These are phyloP conservation scores for Henricia sp. DNA, from an alignment of 53 echinoderm and acorn worm species.

Conservation along the genomic window DNA sequence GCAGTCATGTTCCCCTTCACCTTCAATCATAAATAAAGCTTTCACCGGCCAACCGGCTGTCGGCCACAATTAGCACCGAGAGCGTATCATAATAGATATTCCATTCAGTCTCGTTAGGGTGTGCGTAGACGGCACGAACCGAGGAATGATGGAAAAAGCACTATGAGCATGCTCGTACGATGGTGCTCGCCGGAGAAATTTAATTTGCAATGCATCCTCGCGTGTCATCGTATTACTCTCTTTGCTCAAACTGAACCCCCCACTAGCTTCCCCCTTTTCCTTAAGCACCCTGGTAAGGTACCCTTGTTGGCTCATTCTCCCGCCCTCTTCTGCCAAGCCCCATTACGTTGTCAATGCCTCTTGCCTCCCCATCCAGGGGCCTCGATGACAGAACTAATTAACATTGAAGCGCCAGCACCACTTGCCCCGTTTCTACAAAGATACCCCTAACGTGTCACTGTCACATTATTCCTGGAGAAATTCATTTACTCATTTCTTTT, in stretches of 20 bases:
- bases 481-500: no score
- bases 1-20: no score
- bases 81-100: slow-evolving; percentile 18
- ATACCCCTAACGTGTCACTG: no score
- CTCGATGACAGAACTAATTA: slow-evolving; percentile 44
- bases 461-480: no score
- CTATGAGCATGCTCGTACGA: slow-evolving; percentile 42
- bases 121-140: not conserved
- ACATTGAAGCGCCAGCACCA: slow-evolving; percentile 7
- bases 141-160: not conserved
- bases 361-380: slow-evolving; percentile 44
- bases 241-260: not conserved
- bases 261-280: no score
- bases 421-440: not conserved
- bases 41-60: slow-evolving; percentile 7
- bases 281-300: not conserved
- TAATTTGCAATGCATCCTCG: slow-evolving; percentile 46
- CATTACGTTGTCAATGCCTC: slow-evolving; percentile 34
- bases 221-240: slow-evolving; percentile 41
- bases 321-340: slow-evolving; percentile 23
- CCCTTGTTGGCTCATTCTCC: not conserved
- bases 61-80: slow-evolving; percentile 31
- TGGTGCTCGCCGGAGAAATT: slow-evolving; percentile 43
- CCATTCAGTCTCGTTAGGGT: not conserved
- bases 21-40: no score